Base-by-base conservation (phyloP, 2,888 invertebrate species). In the Drosophila koepferae region DNA sequence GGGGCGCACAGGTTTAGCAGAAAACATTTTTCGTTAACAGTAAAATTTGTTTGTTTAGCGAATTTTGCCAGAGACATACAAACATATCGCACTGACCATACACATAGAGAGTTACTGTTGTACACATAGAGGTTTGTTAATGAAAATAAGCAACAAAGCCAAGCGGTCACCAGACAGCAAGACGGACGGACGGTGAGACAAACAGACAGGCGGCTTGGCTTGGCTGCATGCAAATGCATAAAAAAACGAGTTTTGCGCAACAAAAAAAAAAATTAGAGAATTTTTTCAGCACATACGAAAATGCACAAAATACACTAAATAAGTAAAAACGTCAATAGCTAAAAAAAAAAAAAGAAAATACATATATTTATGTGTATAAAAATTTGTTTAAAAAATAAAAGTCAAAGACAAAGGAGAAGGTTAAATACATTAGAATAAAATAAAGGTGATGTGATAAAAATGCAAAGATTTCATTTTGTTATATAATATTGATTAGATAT, bases 21-120 rank as follows among this genome's bases (percentile, higher is more conserved):
- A 23, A 23, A 28, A 40, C 44, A 46, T 49, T 75, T 72, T 76
- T 63, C 64, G 68, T 85, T 87, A 87, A 87, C 86, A 87, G 88
- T 87, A 89, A 85, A 87, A 80, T 87, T 82, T 89, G 88, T 85
- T 89, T 87, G 90, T 89, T 85, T 89, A 86, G 80, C 89, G 80
- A 76, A 64, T 81, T 82, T 70, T 73, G 74, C 74, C 72, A 72
- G 49, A 72, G 77, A 67, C 73, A 65, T 43, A 67, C 66, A 60
- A 23, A 28, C 34, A 49, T 6, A 60, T 6, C 62, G 28, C 51
- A 10, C 40, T 31, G 60, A 12, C 38, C 48, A 75, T 59, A 81
- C 72, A 81, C 72, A 84, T 63, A 80, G 73, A 63, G 59, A 79
- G 72, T 74, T 69, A 86, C 86, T 89, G 86, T 86, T 86, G 89